phyloP scores from a whole-genome alignment of 1,140 invertebrate genomes.

The Drosophila saltans region DNA sequence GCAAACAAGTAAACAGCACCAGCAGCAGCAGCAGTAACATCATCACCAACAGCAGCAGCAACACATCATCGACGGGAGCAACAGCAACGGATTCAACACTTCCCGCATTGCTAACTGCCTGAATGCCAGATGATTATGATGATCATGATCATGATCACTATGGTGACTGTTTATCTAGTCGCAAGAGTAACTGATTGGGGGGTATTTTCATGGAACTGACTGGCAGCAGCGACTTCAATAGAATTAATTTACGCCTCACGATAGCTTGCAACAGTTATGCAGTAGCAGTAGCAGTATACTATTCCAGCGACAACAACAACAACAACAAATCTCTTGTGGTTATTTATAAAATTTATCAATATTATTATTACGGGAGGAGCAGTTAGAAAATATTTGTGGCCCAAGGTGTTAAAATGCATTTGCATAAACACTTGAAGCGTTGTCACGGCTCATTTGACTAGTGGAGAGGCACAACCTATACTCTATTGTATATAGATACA shows the following conservation, averaged over 20 bases:
- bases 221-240: conserved; percentile 78
- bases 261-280: conserved; percentile 34
- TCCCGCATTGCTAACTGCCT: conserved; percentile 34
- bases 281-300: conserved; percentile 20
- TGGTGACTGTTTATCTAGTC: conserved; percentile 49
- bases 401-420: conserved; percentile 82
- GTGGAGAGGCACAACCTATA: background rate
- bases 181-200: conserved; percentile 16
- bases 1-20: conserved; percentile 66
- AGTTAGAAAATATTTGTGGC: conserved; percentile 75
- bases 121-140: background rate
- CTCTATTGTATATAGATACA: background rate
- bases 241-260: conserved; percentile 83
- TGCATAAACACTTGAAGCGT: conserved; percentile 79
- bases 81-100: conserved; percentile 71
- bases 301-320: no score
- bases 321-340: conserved; percentile 11
- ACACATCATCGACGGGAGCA: conserved; percentile 39
- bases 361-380: conserved; percentile 61
- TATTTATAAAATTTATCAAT: conserved; percentile 79
- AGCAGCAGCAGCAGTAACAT: conserved; percentile 43
- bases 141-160: background rate
- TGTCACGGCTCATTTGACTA: conserved; percentile 65
- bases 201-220: conserved; percentile 71
- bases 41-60: conserved; percentile 40